These are phyloP conservation scores for Dryococelus australis DNA, from an alignment of 2,888 invertebrate genomes.

Conservation along the genomic window DNA sequence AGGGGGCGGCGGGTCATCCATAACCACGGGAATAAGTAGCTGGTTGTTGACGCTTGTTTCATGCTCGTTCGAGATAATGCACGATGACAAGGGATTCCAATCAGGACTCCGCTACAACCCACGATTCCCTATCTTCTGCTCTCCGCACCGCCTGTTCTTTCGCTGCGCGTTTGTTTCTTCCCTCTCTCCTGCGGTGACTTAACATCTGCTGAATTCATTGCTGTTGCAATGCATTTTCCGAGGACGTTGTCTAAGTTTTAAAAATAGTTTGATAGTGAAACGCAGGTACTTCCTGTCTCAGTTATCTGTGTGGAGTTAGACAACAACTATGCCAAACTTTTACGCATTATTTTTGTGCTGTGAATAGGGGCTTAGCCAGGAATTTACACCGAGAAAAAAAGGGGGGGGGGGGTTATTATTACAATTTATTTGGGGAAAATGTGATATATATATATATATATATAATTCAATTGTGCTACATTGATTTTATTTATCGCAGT, in stretches of 20 bases:
- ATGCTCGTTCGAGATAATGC: slow-evolving; percentile 16
- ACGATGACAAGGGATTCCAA: slow-evolving; percentile 16
- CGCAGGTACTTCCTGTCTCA: no score
- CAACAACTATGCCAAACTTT: no score
- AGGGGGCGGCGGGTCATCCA: slow-evolving; percentile 11
- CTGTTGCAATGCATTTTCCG: background rate
- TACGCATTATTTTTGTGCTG: no score
- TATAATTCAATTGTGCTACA: no score
- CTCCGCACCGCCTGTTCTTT: background rate
- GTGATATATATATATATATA: no score
- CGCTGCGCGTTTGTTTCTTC: background rate
- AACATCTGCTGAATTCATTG: background rate
- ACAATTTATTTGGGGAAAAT: no score
- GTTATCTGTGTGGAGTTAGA: no score
- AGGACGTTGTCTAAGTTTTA: background rate
- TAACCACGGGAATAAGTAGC: slow-evolving; percentile 16
- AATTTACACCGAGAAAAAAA: no score
- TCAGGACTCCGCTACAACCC: background rate
- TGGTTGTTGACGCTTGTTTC: slow-evolving; percentile 11
- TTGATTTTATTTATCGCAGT: no score
- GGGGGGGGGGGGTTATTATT: no score
- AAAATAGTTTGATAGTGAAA: no score
- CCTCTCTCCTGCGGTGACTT: background rate
- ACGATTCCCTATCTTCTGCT: background rate
- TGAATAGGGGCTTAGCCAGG: no score